Base-by-base conservation (phyloP, 1,140 invertebrate species). In the Aphaenogaster ashmeadi region DNA sequence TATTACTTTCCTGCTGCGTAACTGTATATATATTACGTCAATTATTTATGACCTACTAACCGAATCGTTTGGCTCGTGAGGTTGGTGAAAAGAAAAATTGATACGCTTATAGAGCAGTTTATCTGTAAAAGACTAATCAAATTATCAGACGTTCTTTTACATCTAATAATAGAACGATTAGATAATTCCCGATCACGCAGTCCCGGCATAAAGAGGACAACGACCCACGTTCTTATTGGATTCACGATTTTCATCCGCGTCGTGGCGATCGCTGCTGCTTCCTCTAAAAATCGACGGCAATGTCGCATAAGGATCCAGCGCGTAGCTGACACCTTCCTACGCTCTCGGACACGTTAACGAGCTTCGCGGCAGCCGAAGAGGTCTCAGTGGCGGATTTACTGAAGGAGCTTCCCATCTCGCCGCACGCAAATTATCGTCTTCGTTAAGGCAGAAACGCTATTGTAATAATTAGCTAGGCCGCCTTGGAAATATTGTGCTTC, bases 261-360 rank as follows among this genome's bases (percentile, higher is more conserved):
- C 33, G 3, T 3, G 9, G 52, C 58, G 66, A 72, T 78, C 33
- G 41, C 18, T 33, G n/a, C 1, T 21, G 75, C 38, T 72, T 72
- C 72, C 41, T 38, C 27, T 77, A 74, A 78, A 83, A 69, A 58
- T 18, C 41, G 50, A 18, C 36, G 27, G 21, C 71, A n/a, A 8
- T 13, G 44, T 77, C 58, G 67, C 75, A 50, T 62, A 74, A 83
- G 71, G 50, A 56, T 56, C 60, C 47, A 52, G 47, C n/a, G 27
- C 44, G 41, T 52, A 56, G 88, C 36, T 79, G 87, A 90, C 86
- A 87, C 52, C 85, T 86, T 81, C 85, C 89, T 86, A 89, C 89
- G 78, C 47, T 60, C n/a, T 69, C 66, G 64, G 44, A 38, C 58
- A 38, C 33, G n/a, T 69, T 89, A 90, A 90, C 66, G 62, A 87